These are phyloP conservation scores for Acholoe squamosa DNA, from an alignment of 2,888 invertebrate genomes.

Conservation along the genomic window DNA sequence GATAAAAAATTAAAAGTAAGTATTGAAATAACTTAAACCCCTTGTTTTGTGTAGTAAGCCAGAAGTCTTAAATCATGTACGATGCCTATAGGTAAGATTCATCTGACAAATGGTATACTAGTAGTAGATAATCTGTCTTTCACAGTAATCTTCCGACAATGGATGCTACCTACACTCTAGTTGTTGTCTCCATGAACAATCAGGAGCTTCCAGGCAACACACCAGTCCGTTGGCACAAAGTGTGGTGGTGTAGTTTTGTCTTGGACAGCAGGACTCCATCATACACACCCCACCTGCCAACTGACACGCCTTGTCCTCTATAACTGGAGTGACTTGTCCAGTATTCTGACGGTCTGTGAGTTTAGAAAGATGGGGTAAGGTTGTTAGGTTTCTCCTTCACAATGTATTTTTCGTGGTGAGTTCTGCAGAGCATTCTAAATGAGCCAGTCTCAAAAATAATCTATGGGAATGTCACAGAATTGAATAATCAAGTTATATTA, in stretches of 20 bases:
- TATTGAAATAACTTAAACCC: no score
- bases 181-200: conserved; percentile 29
- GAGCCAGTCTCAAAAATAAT: background rate
- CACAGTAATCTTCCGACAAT: no score
- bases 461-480: conserved; percentile 41
- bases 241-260: background rate
- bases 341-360: background rate
- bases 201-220: background rate
- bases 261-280: background rate
- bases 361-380: no score
- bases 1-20: no score
- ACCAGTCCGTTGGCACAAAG: background rate
- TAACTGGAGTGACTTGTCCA: background rate
- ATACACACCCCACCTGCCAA: background rate
- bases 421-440: background rate
- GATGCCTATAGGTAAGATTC: no score
- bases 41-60: no score
- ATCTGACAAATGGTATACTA: no score
- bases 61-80: no score
- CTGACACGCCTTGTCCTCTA: conserved; percentile 9
- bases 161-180: background rate
- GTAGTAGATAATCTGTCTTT: no score
- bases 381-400: no score
- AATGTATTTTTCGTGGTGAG: no score
- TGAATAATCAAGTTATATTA: no score